Percentiles rank a stretch among this genome's conserved stretches.
Evolutionary conservation across 2,888 invertebrate species (phyloP).

Genomic region (Aromia moschata): DNA sequence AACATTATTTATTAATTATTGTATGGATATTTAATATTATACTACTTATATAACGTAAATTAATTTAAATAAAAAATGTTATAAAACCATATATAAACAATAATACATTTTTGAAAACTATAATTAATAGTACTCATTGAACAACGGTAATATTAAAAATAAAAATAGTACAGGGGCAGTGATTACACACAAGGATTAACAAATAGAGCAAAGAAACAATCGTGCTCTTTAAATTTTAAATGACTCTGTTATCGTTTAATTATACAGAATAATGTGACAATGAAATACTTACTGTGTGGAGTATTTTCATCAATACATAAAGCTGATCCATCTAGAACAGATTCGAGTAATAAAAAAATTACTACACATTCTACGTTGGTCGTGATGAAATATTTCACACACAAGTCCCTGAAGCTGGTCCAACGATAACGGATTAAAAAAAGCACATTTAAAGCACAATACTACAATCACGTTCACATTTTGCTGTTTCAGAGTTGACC

Average conservation of each 20-base stretch:
- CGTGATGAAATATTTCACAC: neutral
- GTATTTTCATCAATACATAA: conserved; percentile 9
- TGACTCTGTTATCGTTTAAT: conserved; percentile 21
- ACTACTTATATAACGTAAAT: too few species aligned
- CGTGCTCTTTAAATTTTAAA: conserved; percentile 24
- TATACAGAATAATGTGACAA: conserved; percentile 19
- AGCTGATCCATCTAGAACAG: conserved; percentile 38
- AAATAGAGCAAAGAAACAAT: conserved; percentile 6
- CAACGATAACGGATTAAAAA: conserved; percentile 2
- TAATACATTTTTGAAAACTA: too few species aligned
- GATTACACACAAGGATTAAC: neutral
- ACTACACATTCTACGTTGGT: conserved; percentile 4
- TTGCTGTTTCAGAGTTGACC: neutral
- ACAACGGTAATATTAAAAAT: too few species aligned
- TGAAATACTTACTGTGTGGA: conserved; percentile 21
- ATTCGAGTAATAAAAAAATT: conserved; percentile 35
- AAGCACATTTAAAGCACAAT: conserved; percentile 14
- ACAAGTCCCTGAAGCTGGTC: conserved; percentile 2
- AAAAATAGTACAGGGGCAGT: too few species aligned
- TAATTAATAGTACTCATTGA: too few species aligned
- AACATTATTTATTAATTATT: too few species aligned
- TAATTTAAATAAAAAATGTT: too few species aligned
- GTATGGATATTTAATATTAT: too few species aligned
- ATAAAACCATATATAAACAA: too few species aligned
- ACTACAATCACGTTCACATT: conserved; percentile 4